Base-by-base conservation (phyloP, 2,888 invertebrate species). In the Gerris lacustris region DNA sequence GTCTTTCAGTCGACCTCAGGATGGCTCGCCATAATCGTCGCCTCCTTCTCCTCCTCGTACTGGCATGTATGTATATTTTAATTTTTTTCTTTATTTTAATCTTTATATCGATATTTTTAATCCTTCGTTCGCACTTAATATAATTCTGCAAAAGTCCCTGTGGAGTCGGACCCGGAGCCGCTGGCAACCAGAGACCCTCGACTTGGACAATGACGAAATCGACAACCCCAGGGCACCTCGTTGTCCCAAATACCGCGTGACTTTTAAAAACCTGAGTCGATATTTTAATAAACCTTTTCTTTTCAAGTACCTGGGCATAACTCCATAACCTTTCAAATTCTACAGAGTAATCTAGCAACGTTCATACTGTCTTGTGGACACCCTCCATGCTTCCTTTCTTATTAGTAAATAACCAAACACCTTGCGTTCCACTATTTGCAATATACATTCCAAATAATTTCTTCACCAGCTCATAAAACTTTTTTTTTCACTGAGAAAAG, bases 61-160 rank as follows among this genome's bases (percentile, higher is more conserved):
- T 55, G 55, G 55, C 55, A 55, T 55, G 55, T 55, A 55, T 55
- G 55, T 55, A 55, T 55, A 9, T 55, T 55, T 55, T 55, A 55
- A 31, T 55, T 15, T 55, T 55, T 55, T 55, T 11, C 9, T 55
- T 55, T 55, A 55, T 55, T 55, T 1, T 55, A 9, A 9, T 55
- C 55, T 31, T 31, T 31, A 31, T 31, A 31, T 31, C 31, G 31
- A 31, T 31, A 31, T 31, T 31, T 31, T 31, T 31, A 31, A 31
- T 31, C 31, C 31, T 4, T 31, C 31, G 31, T 31, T 31, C 31
- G 31, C 4, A 31, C 31, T 31, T 31, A 31, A 31, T 4, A 31
- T 31, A 31, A 31, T 31, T 31, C 31, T 31, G 4, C 31, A 4
- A 31, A 31, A 31, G 31, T 31, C 31, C 31, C 31, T 31, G 31